Evolutionary conservation across 2,797 vertebrate species (phyloP), one percentile per base, ranked within the genome.

Genomic region (Hybognathus amarus): DNA sequence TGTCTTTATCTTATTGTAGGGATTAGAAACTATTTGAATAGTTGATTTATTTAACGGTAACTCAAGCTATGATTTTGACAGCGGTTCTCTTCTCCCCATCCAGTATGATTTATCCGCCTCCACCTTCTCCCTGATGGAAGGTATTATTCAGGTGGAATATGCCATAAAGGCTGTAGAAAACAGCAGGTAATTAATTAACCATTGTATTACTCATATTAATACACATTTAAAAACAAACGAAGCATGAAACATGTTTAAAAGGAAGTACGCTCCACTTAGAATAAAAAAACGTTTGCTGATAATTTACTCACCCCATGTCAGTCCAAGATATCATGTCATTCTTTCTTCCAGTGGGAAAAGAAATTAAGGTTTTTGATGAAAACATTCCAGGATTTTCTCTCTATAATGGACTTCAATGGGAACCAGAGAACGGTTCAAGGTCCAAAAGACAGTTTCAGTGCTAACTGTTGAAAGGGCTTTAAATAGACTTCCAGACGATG

Each of bases 131-230:
- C 98, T 9, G 98, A 99, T 86, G 98, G 98, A 36, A 95, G 87
- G 98, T 99, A 52, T 99, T n/a, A n/a, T 99, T 89, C 98, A 99
- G 90, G 98, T 99, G 87, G 98, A 99, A 84, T 99, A 99, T 90
- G 98, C 98, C 64, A 98, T 97, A 95, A 99, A 99, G 92, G 98
- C 98, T 6, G 98, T 99, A 56, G 98, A 99, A 91, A 99, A 99
- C 30, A 99, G 98, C 90, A 99, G 97, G 98, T 99, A 75, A 38
- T 13, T 18, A 38, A 12, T 69, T 6, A 33, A 17, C 30, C 5
- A 27, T 4, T 54, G n/a, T n/a, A 22, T 6, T 54, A 33, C 5
- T 36, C 2, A 0, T 22, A 20, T 6, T 74, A 22, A 6, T 54
- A 38, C 11, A 59, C 1, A 0, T 56, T 5, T 5, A 10, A 59